Percentiles rank a stretch among this genome's conserved stretches.
Evolutionary conservation across 35 echinoderm and acorn worm species (phyloP).

Genomic region (Strongylocentrotus purpuratus): DNA sequence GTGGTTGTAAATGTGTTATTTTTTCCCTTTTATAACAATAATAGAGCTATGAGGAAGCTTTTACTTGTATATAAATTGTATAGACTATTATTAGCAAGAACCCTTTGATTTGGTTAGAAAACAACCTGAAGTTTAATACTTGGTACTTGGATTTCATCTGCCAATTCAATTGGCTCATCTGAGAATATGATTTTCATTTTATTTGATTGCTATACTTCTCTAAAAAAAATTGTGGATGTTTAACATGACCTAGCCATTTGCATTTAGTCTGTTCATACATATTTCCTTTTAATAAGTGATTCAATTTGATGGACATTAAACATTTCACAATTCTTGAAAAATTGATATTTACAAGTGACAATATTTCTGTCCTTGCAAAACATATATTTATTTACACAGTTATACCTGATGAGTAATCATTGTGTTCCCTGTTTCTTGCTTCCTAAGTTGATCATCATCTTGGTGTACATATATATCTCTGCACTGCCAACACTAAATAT

Average conservation of each 20-base stretch:
- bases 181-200: too few species aligned
- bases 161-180: too few species aligned
- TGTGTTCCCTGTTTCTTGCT: background rate
- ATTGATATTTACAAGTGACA: background rate
- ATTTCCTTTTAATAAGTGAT: too few species aligned
- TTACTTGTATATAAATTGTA: too few species aligned
- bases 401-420: background rate
- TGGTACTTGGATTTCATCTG: too few species aligned
- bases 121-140: too few species aligned
- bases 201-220: background rate
- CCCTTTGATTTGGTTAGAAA: too few species aligned
- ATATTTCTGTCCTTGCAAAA: background rate
- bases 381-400: background rate
- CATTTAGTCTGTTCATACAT: background rate
- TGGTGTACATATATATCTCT: background rate
- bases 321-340: background rate
- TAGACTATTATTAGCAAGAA: too few species aligned
- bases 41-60: background rate
- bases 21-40: background rate
- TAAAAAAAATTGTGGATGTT: background rate
- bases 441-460: background rate
- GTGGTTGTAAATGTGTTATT: background rate
- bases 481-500: background rate
- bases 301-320: too few species aligned
- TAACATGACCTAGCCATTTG: background rate